Percentiles rank a stretch among this genome's conserved stretches.
These are phyloP conservation scores for Tamandua tetradactyla DNA, from an alignment of 2,797 vertebrate genomes.

Conservation along the genomic window DNA sequence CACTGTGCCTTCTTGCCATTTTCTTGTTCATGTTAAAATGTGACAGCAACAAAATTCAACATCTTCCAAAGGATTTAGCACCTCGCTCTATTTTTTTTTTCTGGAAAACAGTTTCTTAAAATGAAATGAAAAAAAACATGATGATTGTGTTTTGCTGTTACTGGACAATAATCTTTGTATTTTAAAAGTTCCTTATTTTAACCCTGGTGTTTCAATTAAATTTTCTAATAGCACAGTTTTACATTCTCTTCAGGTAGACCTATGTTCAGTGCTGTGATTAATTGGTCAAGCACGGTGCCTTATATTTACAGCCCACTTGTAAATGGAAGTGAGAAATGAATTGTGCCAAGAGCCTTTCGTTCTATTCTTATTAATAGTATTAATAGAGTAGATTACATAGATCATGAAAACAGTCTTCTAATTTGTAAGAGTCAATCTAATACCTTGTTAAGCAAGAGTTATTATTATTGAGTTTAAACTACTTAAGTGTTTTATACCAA, in stretches of 20 bases:
- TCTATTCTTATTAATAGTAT: slow-evolving; percentile 76
- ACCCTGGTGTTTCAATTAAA: slow-evolving; percentile 64
- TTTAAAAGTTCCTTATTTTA: slow-evolving; percentile 71
- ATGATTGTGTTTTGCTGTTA: not conserved
- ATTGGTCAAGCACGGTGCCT: slow-evolving; percentile 70
- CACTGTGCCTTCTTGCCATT: not conserved
- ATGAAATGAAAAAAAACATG: not conserved
- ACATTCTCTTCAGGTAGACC: slow-evolving; percentile 73
- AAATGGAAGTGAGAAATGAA: slow-evolving; percentile 74
- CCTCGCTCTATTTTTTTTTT: slow-evolving; percentile 32
- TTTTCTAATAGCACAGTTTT: slow-evolving; percentile 56
- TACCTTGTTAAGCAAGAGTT: slow-evolving; percentile 62
- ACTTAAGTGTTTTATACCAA: slow-evolving; percentile 47
- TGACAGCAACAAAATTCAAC: not conserved
- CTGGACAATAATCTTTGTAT: slow-evolving; percentile 52
- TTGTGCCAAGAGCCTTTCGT: slow-evolving; percentile 64
- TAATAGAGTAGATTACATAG: slow-evolving; percentile 74
- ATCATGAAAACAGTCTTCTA: slow-evolving; percentile 67
- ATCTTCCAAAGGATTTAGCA: not conserved
- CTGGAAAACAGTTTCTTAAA: slow-evolving; percentile 59
- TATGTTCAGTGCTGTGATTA: slow-evolving; percentile 66
- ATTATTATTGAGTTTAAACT: slow-evolving; percentile 55
- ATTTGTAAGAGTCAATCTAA: slow-evolving; percentile 48
- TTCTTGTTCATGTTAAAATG: not conserved
- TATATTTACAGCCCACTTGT: slow-evolving; percentile 73